These are phyloP conservation scores for Muntiacus muntjak DNA, from an alignment of 2,113 vertebrate genomes.

Conservation along the genomic window DNA sequence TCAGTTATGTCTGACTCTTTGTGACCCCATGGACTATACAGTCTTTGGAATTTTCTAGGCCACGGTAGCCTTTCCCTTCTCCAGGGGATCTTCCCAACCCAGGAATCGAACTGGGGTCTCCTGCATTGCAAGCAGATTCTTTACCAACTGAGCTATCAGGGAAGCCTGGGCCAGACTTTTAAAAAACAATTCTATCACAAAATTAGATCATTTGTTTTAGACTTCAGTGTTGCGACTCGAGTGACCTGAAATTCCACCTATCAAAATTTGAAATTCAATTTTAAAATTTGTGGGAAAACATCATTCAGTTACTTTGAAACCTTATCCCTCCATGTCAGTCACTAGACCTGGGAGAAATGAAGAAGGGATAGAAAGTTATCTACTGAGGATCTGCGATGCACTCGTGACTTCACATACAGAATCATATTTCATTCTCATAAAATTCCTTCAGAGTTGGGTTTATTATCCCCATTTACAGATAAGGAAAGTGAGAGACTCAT, in stretches of 20 bases:
- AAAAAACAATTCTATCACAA: neutral
- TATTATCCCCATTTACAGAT: neutral
- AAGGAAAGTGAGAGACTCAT: neutral
- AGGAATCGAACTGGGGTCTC: neutral
- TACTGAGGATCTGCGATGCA: neutral
- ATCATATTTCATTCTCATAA: neutral
- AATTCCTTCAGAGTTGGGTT: neutral
- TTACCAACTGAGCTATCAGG: neutral
- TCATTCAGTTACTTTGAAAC: neutral
- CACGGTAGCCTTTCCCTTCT: neutral
- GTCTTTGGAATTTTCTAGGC: neutral
- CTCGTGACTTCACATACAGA: neutral
- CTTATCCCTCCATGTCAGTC: neutral
- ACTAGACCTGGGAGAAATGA: neutral
- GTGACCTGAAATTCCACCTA: neutral
- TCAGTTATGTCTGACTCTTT: accelerated
- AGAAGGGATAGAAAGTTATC: neutral
- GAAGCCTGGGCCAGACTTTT: neutral
- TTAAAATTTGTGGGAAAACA: neutral
- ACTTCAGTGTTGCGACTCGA: neutral
- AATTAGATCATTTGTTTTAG: neutral
- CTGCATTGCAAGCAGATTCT: neutral
- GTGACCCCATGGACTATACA: neutral
- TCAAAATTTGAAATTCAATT: neutral
- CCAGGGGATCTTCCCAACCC: neutral